phyloP scores from a whole-genome alignment of 2,888 invertebrate species.

The Horisme vitalbata region DNA sequence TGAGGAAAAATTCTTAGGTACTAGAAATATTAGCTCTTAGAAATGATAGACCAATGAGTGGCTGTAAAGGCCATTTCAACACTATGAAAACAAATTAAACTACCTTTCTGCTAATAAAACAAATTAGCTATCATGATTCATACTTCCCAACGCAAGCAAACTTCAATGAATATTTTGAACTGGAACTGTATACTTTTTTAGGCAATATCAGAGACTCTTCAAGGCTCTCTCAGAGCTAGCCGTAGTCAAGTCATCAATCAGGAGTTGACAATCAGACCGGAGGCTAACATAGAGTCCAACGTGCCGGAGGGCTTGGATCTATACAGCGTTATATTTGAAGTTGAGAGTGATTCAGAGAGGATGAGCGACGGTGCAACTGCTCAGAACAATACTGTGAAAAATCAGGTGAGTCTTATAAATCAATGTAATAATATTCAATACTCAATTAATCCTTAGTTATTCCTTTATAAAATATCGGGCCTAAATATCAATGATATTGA shows the following conservation, averaged over 20 bases:
- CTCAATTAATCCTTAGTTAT: too few relatives aligned
- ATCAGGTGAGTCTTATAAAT: slow-evolving; percentile 48
- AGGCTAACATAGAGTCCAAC: slow-evolving; percentile 74
- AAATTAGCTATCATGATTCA: too few relatives aligned
- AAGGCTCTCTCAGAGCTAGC: slow-evolving; percentile 63
- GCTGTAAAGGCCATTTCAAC: too few relatives aligned
- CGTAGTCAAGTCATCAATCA: slow-evolving; percentile 70
- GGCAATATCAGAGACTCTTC: slow-evolving; percentile 73
- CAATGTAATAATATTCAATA: neutral
- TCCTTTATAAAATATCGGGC: too few relatives aligned
- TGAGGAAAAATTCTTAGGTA: too few relatives aligned
- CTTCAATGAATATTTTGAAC: neutral
- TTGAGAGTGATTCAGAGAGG: slow-evolving; percentile 66
- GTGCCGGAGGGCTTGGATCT: slow-evolving; percentile 73
- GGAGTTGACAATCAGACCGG: slow-evolving; percentile 70
- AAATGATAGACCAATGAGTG: too few relatives aligned
- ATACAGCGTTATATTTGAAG: slow-evolving; percentile 71
- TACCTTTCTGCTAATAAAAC: too few relatives aligned
- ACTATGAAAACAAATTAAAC: too few relatives aligned
- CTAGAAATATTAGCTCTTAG: too few relatives aligned
- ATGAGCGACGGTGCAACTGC: slow-evolving; percentile 63
- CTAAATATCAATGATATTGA: too few relatives aligned
- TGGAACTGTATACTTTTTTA: slow-evolving; percentile 40
- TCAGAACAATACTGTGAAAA: slow-evolving; percentile 48
- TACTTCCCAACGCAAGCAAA: too few relatives aligned